Evolutionary conservation across 2,797 vertebrate genomes (phyloP), one percentile per base, ranked within the genome.

Genomic region (Phoebastria nigripes): DNA sequence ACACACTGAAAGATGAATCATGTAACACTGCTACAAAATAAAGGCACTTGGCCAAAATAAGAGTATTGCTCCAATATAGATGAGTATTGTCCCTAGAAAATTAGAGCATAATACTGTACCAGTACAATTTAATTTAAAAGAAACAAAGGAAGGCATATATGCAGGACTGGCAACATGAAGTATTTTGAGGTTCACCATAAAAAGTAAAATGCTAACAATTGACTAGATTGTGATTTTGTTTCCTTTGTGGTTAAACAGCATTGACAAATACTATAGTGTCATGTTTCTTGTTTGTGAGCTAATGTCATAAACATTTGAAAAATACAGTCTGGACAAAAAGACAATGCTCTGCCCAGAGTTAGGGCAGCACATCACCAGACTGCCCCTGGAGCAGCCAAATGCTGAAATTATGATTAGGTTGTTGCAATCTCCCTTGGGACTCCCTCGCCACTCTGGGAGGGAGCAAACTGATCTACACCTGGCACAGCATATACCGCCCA

Each of bases 41-140:
- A 24, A 92, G 56, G 56, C 71, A 82, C 9, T 67, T 63, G 33
- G 82, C 55, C 74, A 96, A 80, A 94, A 89, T 39, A 33, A 67
- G n/a, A 90, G 37, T 49, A 65, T 52, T 87, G 59, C 67, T 91
- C 58, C 69, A 67, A 62, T 15, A 79, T 22, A 47, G 47, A 84
- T 47, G 17, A 94, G 41, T n/a, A 70, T 37, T 66, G 47, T 44
- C 73, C 31, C 47, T 58, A 59, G 63, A 84, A 93, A 76, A 92
- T 28, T 15, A 84, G 24, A 61, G 66, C 37, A 4, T 46, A 80
- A 85, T 31, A 77, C 18, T 58, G 31, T 37, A 70, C 11, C 56
- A 70, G 41, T 11, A 80, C 25, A 63, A 89, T 16, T 90, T 47
- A 55, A 85, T 85, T 87, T 67, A 82, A 77, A 83, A 78, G 70